Percentiles rank a stretch among this genome's conserved stretches.
These are phyloP conservation scores for Pedionomus torquatus DNA, from an alignment of 2,113 vertebrate genomes.

Conservation along the genomic window DNA sequence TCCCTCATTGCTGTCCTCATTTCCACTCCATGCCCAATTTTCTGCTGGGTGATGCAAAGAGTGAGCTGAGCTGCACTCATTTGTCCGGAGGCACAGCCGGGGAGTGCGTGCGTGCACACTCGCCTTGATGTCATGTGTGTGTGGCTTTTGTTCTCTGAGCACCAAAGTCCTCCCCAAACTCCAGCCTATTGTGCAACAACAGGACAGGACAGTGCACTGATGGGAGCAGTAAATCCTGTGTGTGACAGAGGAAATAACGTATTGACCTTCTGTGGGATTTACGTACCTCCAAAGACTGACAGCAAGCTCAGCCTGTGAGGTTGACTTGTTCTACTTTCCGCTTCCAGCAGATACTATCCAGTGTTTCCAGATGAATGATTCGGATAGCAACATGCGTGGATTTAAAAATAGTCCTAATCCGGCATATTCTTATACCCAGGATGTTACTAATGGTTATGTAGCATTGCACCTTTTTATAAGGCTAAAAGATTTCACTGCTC, in stretches of 20 bases:
- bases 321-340: background rate
- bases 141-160: conserved; percentile 21
- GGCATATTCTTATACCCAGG: background rate
- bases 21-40: conserved; percentile 35
- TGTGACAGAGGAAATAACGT: conserved; percentile 17
- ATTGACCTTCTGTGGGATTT: conserved; percentile 18
- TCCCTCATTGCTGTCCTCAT: conserved; percentile 22
- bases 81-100: background rate
- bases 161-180: background rate
- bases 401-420: background rate
- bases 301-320: background rate
- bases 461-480: background rate
- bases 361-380: background rate
- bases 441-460: background rate
- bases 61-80: background rate
- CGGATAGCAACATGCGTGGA: background rate
- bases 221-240: background rate
- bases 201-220: background rate
- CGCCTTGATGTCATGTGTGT: background rate
- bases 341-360: background rate
- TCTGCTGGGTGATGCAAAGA: background rate
- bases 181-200: background rate
- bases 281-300: background rate
- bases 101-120: background rate
- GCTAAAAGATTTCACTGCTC: background rate